Conservation (phyloP, 2,888 invertebrate genomes). For the Athalia rosae region DNA sequence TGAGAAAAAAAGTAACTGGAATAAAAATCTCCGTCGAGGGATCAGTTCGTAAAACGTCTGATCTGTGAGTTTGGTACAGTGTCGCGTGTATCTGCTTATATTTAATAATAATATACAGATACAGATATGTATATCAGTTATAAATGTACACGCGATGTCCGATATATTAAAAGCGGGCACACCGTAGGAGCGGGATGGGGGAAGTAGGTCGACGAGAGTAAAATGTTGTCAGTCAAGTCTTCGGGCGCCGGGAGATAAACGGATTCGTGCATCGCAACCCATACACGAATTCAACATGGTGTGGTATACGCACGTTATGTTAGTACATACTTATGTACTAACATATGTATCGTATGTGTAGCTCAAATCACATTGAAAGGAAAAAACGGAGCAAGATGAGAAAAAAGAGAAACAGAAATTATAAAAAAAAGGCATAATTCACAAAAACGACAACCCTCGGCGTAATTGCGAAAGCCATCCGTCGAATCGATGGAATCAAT, state of each 20-base stretch:
- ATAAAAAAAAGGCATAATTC: background rate
- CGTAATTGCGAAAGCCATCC: background rate
- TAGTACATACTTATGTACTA: background rate
- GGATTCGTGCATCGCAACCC: constrained; percentile 10
- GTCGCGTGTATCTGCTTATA: too few relatives aligned
- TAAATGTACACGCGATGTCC: too few relatives aligned
- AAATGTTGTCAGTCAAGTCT: constrained; percentile 24
- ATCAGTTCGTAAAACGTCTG: too few relatives aligned
- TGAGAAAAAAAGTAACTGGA: too few relatives aligned
- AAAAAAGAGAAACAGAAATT: background rate
- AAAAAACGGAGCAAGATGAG: background rate
- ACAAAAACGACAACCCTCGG: background rate
- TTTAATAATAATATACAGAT: too few relatives aligned
- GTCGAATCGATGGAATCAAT: background rate
- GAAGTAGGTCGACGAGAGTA: constrained; percentile 19
- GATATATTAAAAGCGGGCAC: too few relatives aligned
- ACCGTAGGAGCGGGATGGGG: too few relatives aligned
- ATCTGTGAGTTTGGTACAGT: too few relatives aligned
- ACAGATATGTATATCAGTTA: too few relatives aligned
- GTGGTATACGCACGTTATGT: too few relatives aligned
- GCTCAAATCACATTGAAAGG: background rate
- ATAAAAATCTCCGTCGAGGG: too few relatives aligned
- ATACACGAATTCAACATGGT: too few relatives aligned
- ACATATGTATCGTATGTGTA: background rate
- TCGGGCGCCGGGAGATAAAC: background rate